Base-by-base conservation (phyloP, 1,140 invertebrate species). In the Parasteatoda tepidariorum region DNA sequence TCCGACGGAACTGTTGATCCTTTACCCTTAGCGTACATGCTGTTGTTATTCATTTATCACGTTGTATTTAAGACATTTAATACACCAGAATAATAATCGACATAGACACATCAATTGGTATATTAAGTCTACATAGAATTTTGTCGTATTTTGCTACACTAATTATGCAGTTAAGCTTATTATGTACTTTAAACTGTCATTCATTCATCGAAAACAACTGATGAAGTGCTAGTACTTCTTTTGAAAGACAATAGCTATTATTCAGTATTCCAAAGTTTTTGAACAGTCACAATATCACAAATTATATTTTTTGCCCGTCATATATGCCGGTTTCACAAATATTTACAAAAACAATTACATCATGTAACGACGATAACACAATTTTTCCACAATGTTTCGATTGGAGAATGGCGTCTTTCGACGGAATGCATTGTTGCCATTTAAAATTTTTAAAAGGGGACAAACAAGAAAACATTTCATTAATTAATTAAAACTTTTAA, bases 1-100 rank as follows among this genome's bases (percentile, higher is more conserved):
- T 97, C 96, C 88, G 95, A 97, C 87, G 96, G 96, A 88, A 97
- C 95, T 83, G 94, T 92, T 79, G 95, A 94, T 88, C 94, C 94
- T 92, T 97, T 97, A 88, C 95, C 95, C 92, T 97, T 97, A 85
- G 95, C 93, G 91, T 96, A 97, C 97, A 88, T 88, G 78, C 78
- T 82, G 66, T 54, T 59, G 61, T 18, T 61, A 70, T 82, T 28
- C 61, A 38, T 41, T 33, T 68, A 70, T 82, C 55, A 66, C 66
- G 62, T 31, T 57, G 33, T 22, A 55, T 33, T 82, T 67, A 82
- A 48, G 61, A 82, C 66, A 70, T 82, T 61, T 34, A 82, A 28
- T 68, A 61, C 66, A 82, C 66, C 67, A 48, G 66, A 48, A 71
- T 70, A 33, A 18, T 67, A 30, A 67, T 82, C 71, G 31, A 64